Evolutionary conservation across 2,888 invertebrate species (phyloP), one percentile per base, ranked within the genome.

Genomic region (Macropis europaea): DNA sequence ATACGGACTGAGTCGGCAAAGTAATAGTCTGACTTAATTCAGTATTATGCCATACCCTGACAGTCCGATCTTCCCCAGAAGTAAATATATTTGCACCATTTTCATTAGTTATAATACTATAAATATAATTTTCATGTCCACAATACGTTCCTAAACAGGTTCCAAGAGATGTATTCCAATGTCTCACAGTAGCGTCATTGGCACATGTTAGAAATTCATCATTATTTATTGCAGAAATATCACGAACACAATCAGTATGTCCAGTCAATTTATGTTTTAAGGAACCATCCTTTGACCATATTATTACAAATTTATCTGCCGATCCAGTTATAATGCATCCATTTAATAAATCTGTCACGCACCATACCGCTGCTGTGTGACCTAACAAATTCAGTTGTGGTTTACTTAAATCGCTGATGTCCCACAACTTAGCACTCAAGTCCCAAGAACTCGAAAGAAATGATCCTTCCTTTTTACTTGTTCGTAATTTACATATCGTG

Each of bases 371-470:
- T 11, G 95, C 95, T 75, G 93, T 92, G 83, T 96, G 96, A 0
- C 95, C 95, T 69, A 91, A 91, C 6, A 95, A 91, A 0, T 93
- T 93, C 1, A 93, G 90, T 5, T 91, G 91, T 11, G 92, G 89
- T 26, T 84, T 84, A 9, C 75, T 75, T 4, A 86, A 62, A 50
- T 91, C 90, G 62, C 91, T 91, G 2, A 95, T 79, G 52, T 91
- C 91, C 98, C 99, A 99, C 47, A 97, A 91, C 85, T 95, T 94
- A 0, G 96, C 97, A 3, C 96, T 95, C 76, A 93, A 93, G 88
- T 99, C 99, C 98, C 99, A 99, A 47, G 98, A 98, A 40, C 97
- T 96, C 86, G 97, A 97, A 57, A 95, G 90, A 82, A 97, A 91
- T 32, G 91, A 90, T 19, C 91, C 92, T 60, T 90, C 88, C 48